A percentile compares a stretch with the other conserved stretches of the same genome.
Evolutionary conservation across 1,140 invertebrate species (phyloP).

Genomic region (Drosophila elegans): DNA sequence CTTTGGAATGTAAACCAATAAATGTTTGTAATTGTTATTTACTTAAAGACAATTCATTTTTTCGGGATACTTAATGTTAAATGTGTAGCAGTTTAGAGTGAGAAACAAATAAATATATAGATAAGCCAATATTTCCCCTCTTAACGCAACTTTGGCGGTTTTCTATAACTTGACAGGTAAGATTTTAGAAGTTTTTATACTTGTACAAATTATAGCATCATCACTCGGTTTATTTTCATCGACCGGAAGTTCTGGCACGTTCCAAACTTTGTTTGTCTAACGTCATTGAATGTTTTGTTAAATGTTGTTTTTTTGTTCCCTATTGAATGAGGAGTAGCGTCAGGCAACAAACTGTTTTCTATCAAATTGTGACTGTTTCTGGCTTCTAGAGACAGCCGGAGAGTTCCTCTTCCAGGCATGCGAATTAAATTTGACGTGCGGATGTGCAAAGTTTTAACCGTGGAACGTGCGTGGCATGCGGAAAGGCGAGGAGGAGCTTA

Average conservation of each 20-base stretch:
- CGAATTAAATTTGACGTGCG: slow-evolving; percentile 62
- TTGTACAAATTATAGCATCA: slow-evolving; percentile 37
- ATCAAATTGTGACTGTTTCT: slow-evolving; percentile 12
- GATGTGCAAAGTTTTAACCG: slow-evolving; percentile 64
- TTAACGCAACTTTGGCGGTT: too few species aligned
- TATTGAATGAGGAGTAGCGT: slow-evolving; percentile 6
- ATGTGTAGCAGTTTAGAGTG: neutral
- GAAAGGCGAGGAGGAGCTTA: slow-evolving; percentile 24
- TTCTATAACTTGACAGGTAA: neutral
- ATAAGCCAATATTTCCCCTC: neutral
- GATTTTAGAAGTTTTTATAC: slow-evolving; percentile 9
- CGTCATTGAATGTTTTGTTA: slow-evolving; percentile 49
- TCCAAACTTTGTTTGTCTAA: slow-evolving; percentile 42
- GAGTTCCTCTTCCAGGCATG: slow-evolving; percentile 27
- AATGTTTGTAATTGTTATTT: slow-evolving; percentile 21
- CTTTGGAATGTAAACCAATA: slow-evolving; percentile 17
- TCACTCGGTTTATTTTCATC: slow-evolving; percentile 17
- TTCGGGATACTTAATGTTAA: neutral
- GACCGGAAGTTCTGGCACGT: slow-evolving; percentile 48
- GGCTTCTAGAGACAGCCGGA: neutral
- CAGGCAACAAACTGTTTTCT: slow-evolving; percentile 26
- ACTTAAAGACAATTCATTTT: neutral
- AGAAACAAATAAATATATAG: neutral
- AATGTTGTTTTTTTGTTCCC: slow-evolving; percentile 29
- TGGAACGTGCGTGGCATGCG: slow-evolving; percentile 57